Percentiles rank a stretch among this genome's conserved stretches.
Conservation (phyloP, 2,888 invertebrate species). For the Priocnemis perturbator region DNA sequence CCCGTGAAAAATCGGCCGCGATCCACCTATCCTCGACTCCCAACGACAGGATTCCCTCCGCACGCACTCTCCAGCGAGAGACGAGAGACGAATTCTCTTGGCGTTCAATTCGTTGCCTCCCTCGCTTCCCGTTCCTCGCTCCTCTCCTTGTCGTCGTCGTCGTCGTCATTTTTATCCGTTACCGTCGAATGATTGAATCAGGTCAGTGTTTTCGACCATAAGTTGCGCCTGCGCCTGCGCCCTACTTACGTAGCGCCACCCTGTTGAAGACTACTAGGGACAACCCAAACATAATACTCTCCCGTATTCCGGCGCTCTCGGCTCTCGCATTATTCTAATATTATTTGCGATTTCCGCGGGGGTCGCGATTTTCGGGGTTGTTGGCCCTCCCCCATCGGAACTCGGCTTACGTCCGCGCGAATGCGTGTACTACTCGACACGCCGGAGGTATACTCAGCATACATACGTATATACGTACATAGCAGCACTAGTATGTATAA, state of each 20-base stretch:
- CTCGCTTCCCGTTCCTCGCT: not conserved
- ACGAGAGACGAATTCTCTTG: too few relatives aligned
- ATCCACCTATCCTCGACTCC: too few relatives aligned
- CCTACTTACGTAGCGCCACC: slow-evolving; percentile 64
- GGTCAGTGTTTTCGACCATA: slow-evolving; percentile 75
- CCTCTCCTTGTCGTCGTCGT: slow-evolving; percentile 6
- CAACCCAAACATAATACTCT: slow-evolving; percentile 69
- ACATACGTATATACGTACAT: too few relatives aligned
- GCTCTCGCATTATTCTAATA: slow-evolving; percentile 53
- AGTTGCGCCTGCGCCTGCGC: slow-evolving; percentile 70
- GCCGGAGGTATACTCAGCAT: not conserved
- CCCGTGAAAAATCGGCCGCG: too few relatives aligned
- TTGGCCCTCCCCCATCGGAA: slow-evolving; percentile 13
- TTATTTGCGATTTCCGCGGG: slow-evolving; percentile 25
- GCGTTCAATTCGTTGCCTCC: not conserved
- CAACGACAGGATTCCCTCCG: too few relatives aligned
- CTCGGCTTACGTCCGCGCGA: too few relatives aligned
- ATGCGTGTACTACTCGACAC: slow-evolving; percentile 5
- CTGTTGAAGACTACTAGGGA: slow-evolving; percentile 68
- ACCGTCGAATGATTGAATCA: slow-evolving; percentile 69
- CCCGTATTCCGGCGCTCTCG: slow-evolving; percentile 35
- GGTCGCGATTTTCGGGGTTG: slow-evolving; percentile 4
- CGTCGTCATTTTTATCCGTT: slow-evolving; percentile 21
- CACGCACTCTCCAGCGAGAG: too few relatives aligned
- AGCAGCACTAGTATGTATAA: too few relatives aligned